Base-by-base conservation (phyloP, 53 echinoderm and acorn worm species). In the Glandiceps talaboti region DNA sequence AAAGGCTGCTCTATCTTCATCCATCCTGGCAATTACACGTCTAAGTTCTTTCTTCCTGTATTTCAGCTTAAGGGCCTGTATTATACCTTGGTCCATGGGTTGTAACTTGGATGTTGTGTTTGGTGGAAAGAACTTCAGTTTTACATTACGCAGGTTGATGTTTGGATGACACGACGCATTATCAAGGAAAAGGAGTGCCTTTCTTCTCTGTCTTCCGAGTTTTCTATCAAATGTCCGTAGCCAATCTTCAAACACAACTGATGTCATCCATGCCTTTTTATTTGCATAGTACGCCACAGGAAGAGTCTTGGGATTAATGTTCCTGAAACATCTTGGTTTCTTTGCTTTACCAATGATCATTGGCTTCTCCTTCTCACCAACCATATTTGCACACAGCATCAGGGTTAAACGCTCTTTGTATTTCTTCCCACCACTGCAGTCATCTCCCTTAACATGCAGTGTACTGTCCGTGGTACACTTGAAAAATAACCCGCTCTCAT, bases 11-110 rank as follows among this genome's bases (percentile, higher is more conserved):
- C n/a, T n/a, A n/a, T n/a, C n/a, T n/a, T n/a, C n/a, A n/a, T 75
- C 85, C 33, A 27, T 85, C 74, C 28, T 80, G 27, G 33, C 73
- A n/a, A 83, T 26, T 29, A 83, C 33, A 30, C 77, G 77, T 6
- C 33, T 76, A 28, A 88, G 80, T 33, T 80, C 77, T 32, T 80
- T 80, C 76, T 73, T 83, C 28, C 87, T 0, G 80, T 79, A 88
- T 32, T 78, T 77, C 45, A 81, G 77, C 33, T 85, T 82, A 74
- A 82, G 74, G 12, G 85, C 82, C 33, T 88, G 80, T 1, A 88
- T 81, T n/a, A 88, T 84, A 25, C 85, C 88, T 45, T 88, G 88
- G 74, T 88, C 81, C 74, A 88, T 83, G 0, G 84, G n/a, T n/a
- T n/a, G n/a, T n/a, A n/a, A n/a, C n/a, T n/a, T n/a, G n/a, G n/a